Percentiles rank a stretch among this genome's conserved stretches.
phyloP scores from a whole-genome alignment of 2,888 invertebrate species.

The Masnerella sp. region DNA sequence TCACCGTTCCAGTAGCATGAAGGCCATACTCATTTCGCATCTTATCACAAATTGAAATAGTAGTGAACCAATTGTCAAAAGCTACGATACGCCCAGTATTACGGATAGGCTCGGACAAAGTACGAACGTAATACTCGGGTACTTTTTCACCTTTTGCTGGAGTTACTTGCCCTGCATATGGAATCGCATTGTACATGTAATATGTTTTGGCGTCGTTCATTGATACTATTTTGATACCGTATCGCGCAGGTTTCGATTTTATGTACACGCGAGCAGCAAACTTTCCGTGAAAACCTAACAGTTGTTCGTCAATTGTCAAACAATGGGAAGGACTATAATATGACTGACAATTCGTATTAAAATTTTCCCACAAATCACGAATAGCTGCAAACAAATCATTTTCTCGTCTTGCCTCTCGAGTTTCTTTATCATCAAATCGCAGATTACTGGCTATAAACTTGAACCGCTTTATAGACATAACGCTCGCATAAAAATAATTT shows the following conservation, averaged over 20 bases:
- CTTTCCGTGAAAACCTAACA: slow-evolving; percentile 33
- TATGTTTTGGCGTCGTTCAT: slow-evolving; percentile 23
- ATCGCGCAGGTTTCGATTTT: slow-evolving; percentile 26
- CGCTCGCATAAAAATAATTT: slow-evolving; percentile 15
- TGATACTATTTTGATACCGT: slow-evolving; percentile 37
- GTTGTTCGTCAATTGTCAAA: slow-evolving; percentile 39
- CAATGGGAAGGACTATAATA: slow-evolving; percentile 21
- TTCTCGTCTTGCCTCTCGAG: slow-evolving; percentile 15
- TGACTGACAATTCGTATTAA: slow-evolving; percentile 16
- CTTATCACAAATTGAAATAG: slow-evolving; percentile 7
- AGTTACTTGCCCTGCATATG: slow-evolving; percentile 17
- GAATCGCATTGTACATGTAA: slow-evolving; percentile 28
- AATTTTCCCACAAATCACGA: slow-evolving; percentile 20
- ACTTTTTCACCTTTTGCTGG: slow-evolving; percentile 4
- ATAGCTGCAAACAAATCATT: slow-evolving; percentile 17
- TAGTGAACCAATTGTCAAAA: slow-evolving; percentile 36
- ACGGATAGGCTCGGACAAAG: slow-evolving; percentile 20
- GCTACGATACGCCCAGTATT: slow-evolving; percentile 21
- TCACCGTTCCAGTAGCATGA: slow-evolving; percentile 14
- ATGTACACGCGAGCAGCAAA: slow-evolving; percentile 30
- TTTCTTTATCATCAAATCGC: slow-evolving; percentile 28
- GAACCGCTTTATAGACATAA: slow-evolving; percentile 19
- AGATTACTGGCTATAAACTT: slow-evolving; percentile 10
- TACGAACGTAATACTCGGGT: slow-evolving; percentile 30
- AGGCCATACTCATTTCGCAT: slow-evolving; percentile 10